phyloP scores from a whole-genome alignment of 1,140 invertebrate genomes.

The Drosophila mojavensis region DNA sequence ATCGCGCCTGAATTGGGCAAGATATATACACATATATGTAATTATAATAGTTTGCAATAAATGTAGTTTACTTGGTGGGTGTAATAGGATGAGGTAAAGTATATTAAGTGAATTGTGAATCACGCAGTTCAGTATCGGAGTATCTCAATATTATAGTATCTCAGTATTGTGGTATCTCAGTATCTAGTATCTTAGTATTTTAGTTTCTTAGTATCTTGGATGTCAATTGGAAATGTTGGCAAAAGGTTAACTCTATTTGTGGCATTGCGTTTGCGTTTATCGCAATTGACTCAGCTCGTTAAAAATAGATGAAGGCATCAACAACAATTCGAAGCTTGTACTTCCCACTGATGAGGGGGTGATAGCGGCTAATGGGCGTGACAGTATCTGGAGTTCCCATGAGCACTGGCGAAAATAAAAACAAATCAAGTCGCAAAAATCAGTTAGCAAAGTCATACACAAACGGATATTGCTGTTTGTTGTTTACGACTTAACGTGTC shows the following conservation, averaged over 20 bases:
- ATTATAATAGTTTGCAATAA: not conserved
- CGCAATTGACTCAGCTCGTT: constrained; percentile 29
- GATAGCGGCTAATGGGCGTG: not conserved
- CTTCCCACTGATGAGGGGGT: constrained; percentile 9
- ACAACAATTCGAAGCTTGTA: constrained; percentile 9
- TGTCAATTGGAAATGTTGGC: constrained; percentile 18
- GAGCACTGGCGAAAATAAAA: not conserved
- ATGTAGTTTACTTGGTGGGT: not conserved
- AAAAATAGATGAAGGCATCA: constrained; percentile 52
- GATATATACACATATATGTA: not conserved
- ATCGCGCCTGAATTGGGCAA: not conserved
- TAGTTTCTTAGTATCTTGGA: too few species aligned
- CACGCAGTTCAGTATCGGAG: too few species aligned
- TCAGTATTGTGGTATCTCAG: too few species aligned
- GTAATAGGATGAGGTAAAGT: too few species aligned
- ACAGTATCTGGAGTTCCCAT: constrained; percentile 21
- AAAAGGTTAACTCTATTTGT: constrained; percentile 65
- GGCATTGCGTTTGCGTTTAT: constrained; percentile 38
- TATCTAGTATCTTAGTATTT: too few species aligned
- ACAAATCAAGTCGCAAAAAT: constrained; percentile 37
- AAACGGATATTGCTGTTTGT: constrained; percentile 64
- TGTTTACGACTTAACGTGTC: constrained; percentile 57
- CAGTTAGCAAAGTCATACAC: constrained; percentile 59
- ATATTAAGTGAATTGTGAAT: too few species aligned
- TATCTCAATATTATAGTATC: too few species aligned